Evolutionary conservation across 2,797 vertebrate genomes (phyloP).

Genomic region (Falco berigora): DNA sequence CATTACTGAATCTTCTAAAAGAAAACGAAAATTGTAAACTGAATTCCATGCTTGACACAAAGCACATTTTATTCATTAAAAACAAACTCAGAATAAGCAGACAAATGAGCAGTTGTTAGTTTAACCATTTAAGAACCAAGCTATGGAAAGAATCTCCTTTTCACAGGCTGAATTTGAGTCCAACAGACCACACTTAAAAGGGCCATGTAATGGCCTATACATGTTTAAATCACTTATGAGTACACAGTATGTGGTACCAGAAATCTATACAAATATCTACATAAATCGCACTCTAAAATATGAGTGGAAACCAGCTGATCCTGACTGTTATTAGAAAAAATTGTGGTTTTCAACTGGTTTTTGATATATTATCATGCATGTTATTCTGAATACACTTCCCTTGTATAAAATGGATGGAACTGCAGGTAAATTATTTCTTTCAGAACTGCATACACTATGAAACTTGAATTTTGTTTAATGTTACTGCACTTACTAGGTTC

Average conservation of each 20-base stretch:
- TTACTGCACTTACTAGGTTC: background rate
- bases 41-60: background rate
- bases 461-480: background rate
- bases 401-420: background rate
- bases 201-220: background rate
- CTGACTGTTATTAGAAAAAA: background rate
- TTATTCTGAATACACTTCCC: background rate
- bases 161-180: background rate
- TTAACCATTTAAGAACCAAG: background rate
- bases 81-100: background rate
- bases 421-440: background rate
- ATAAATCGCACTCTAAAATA: background rate
- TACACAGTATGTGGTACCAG: background rate
- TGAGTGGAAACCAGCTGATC: background rate
- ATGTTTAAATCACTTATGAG: background rate
- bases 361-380: background rate
- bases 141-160: background rate
- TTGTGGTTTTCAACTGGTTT: background rate
- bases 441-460: background rate
- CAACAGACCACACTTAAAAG: background rate
- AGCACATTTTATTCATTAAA: background rate
- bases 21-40: background rate
- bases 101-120: background rate
- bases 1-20: background rate
- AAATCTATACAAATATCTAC: background rate